Evolutionary conservation across 2,797 vertebrate genomes (phyloP), one percentile per base, ranked within the genome.

Genomic region (Acipenser oxyrinchus): DNA sequence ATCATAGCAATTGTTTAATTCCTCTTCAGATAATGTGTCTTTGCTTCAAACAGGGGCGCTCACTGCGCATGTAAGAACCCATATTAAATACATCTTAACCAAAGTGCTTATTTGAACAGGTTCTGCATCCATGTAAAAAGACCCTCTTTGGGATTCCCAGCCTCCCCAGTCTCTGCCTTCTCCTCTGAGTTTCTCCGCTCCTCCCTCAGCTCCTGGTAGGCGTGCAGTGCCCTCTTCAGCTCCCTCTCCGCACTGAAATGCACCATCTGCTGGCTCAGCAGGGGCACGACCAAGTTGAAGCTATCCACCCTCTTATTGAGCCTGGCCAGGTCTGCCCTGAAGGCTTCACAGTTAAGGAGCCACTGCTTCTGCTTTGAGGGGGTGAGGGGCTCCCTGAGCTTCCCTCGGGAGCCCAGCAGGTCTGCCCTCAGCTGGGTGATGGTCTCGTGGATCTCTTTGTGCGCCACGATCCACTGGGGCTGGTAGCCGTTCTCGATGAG

Each of bases 401-500:
- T 82, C 52, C 81, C 87, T 71, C 85, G 79, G 4, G 85, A 87
- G 6, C 75, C 80, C 71, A 92, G 51, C 55, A 96, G 78, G 8
- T 65, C 74, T 5, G 74, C 76, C 62, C 93, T 83, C 48, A 98
- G 81, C n/a, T 73, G 70, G 52, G 82, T 82, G 0, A 89, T 82
- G 8, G 83, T 85, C 72, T 95, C 91, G 0, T 91, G 82, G 76
- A 99, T 97, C 78, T 97, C 94, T 8, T 93, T 94, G 70, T 97
- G 93, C 63, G 87, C 77, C 68, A 93, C 75, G 51, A 98, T 94
- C 95, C 96, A 99, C 66, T 95, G 79, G 0, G 95, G 95, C 77
- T 97, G 95, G 79, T 97, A 99, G 0, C 95, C 95, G 0, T 97
- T 99, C 75, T 98, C 94, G 51, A 95, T 93, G 70, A 99, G 85